Percentiles rank a stretch among this genome's conserved stretches.
These are phyloP conservation scores for Sialis fuliginosa DNA, from an alignment of 2,888 invertebrate species.

Conservation along the genomic window DNA sequence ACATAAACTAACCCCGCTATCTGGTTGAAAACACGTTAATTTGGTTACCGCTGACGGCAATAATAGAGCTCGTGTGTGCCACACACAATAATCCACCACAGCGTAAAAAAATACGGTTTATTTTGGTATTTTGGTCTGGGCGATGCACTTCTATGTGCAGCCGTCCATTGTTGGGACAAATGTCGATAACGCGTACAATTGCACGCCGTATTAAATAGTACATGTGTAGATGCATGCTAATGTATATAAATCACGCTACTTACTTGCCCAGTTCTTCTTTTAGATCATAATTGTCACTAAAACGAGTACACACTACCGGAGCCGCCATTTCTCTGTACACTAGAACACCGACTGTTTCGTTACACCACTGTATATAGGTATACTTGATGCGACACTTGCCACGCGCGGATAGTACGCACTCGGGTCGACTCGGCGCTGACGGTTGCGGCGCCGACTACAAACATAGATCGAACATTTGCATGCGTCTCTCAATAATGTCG, in stretches of 20 bases:
- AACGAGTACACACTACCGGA: conserved; percentile 85
- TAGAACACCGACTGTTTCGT: conserved; percentile 20
- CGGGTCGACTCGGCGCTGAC: conserved; percentile 1
- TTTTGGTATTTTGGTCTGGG: conserved; percentile 13
- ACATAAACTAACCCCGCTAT: conserved; percentile 3
- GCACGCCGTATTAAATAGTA: no score
- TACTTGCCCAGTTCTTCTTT: conserved; percentile 99
- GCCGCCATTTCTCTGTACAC: conserved; percentile 48
- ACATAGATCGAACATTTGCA: no score
- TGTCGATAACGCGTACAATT: no score
- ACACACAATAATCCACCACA: neutral
- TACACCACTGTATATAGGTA: conserved; percentile 15
- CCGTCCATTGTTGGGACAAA: no score
- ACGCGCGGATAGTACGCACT: conserved; percentile 3
- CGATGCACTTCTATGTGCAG: no score
- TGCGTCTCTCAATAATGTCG: no score
- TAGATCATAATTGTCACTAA: conserved; percentile 98
- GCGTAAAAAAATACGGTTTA: conserved; percentile 13
- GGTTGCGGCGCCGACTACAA: no score
- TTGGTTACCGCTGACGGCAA: neutral
- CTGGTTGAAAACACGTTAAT: neutral
- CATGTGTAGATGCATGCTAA: no score
- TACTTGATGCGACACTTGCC: conserved; percentile 7
- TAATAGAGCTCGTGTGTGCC: neutral
- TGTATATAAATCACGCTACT: conserved; percentile 29